Base-by-base conservation (phyloP, 1,140 invertebrate species). In the Drosophila santomea region DNA sequence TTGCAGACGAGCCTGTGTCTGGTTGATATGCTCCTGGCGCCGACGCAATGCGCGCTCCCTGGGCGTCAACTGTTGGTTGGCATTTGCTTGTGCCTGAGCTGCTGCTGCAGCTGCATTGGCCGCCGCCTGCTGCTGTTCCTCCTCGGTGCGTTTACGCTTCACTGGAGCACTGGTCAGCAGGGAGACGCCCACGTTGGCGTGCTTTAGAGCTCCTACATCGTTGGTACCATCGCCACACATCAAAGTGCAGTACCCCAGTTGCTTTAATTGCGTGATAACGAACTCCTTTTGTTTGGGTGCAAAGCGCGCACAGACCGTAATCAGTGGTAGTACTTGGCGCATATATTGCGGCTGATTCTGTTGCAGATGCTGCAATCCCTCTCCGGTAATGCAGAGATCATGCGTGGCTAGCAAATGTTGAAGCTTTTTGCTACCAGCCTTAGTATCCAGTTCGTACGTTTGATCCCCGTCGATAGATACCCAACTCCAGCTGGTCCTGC, bases 141-240 rank as follows among this genome's bases (percentile, higher is more conserved):
- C 83, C 2, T 86, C 81, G 28, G 66, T 72, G 78, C 93, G 75
- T 78, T 93, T 72, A 80, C 69, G 52, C 57, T 89, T 94, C 83
- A 97, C 96, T 0, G 97, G 97, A 3, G 96, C 96, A 93, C 97
- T 97, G 1, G 97, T 96, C 15, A 99, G 93, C 69, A 98, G 95
- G 0, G 97, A 98, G 36, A 98, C 97, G 55, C 97, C 97, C 93
- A 93, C 93, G 93, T 94, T 81, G 39, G 99, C 98, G 93, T 99
- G 99, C 94, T 99, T 99, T 10, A 99, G 94, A 23, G 99, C 99
- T n/a, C 99, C 99, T 25, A 99, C 99, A 94, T 99, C 99, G 93
- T 99, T 99, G 2, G 99, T 99, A 68, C 99, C 99, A 94, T 99
- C 99, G n/a, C 99, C 99, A 93, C 99, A 99, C 99, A 99, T 99